Base-by-base conservation (phyloP, 2,797 vertebrate genomes). In the Anisognathus igniventris region DNA sequence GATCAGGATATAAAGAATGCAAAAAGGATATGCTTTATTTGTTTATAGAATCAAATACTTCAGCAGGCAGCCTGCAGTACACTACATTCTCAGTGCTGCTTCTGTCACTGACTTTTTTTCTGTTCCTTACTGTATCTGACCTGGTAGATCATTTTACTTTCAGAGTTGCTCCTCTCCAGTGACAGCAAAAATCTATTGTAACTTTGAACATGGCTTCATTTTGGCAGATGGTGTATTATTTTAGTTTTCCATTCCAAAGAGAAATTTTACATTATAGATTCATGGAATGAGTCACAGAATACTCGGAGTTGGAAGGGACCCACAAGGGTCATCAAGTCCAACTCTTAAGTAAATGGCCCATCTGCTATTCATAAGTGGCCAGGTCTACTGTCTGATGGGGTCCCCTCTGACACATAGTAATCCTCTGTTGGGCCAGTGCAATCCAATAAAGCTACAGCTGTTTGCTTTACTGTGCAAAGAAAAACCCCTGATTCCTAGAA, bases 181-280 rank as follows among this genome's bases (percentile, higher is more conserved):
- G 33, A 86, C 56, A 82, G n/a, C 17, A 62, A 79, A 45, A 95
- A 76, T 76, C n/a, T 44, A 62, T 6, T 20, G 30, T 47, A 54
- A 72, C 31, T 92, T 79, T 70, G 13, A 72, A 50, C 51, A 61
- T 62, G 18, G 31, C 44, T 88, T 70, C 24, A 50, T 66, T 79
- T 68, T 82, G 67, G 35, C 23, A 87, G 50, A 68, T 87, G 39
- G 27, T 25, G 15, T 68, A 57, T 53, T 82, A 67, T 75, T 92
- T 71, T 21, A 45, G 23, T 35, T 75, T 73, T 82, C 79, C 75
- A 65, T 73, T 90, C 8, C 7, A 61, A 58, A 60, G 31, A 76
- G 6, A 44, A 70, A 68, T 64, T 87, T 85, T 47, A 33, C 8
- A 61, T 56, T 7, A 31, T 4, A 57, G 25, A 48, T 56, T 18